A percentile compares a stretch with the other conserved stretches of the same genome.
phyloP scores from a whole-genome alignment of 2,797 vertebrate species.

The Myotis planiceps region DNA sequence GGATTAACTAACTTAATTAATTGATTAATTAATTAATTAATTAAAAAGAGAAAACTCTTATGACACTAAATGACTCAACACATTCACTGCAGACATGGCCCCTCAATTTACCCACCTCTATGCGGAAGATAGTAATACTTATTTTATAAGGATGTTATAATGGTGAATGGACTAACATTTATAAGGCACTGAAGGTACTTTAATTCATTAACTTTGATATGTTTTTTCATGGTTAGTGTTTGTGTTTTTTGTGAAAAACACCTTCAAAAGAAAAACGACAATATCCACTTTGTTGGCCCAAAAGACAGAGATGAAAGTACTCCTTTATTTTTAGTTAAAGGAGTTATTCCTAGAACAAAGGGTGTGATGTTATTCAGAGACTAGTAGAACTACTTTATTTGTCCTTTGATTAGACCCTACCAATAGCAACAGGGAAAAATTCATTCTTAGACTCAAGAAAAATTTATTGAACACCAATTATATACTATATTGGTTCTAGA shows the following conservation, averaged over 20 bases:
- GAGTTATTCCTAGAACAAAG: neutral
- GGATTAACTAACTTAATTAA: neutral
- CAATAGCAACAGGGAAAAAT: neutral
- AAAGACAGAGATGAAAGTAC: neutral
- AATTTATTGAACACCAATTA: neutral
- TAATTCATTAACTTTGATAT: neutral
- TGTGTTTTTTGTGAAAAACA: neutral
- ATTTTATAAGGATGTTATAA: neutral
- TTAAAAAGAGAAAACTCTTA: neutral
- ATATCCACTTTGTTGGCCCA: neutral
- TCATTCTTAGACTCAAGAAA: conserved; percentile 1
- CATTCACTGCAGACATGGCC: neutral
- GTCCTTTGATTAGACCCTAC: neutral
- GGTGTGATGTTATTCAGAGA: neutral
- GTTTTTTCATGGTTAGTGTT: neutral
- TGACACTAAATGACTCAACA: neutral
- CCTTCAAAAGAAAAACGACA: neutral
- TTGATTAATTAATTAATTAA: too few species aligned
- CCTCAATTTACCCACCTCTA: neutral
- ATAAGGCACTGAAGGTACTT: neutral
- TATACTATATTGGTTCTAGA: neutral
- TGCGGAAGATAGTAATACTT: neutral
- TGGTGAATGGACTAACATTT: neutral
- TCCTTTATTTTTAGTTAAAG: neutral
- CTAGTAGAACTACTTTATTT: neutral